Evolutionary conservation across 1,140 invertebrate genomes (phyloP).

Genomic region (Drosophila navojoa): DNA sequence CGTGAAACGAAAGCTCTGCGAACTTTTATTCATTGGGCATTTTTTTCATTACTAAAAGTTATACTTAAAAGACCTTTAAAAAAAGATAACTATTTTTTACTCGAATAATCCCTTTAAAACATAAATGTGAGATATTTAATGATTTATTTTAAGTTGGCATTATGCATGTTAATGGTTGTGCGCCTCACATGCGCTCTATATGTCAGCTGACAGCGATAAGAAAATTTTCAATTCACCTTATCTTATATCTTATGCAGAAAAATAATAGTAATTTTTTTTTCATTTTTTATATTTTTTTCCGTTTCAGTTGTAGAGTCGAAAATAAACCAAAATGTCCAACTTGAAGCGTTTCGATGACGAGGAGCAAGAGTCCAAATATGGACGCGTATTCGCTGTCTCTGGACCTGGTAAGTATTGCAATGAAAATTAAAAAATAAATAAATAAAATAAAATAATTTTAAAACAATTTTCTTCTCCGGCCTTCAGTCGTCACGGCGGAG

Average conservation of each 20-base stretch:
- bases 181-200: conserved; percentile 15
- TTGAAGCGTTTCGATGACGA: conserved; percentile 92
- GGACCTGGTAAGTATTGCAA: conserved; percentile 92
- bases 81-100: neutral
- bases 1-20: conserved; percentile 75
- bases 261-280: conserved; percentile 6
- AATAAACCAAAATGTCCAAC: conserved; percentile 85
- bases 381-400: conserved; percentile 98
- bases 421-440: neutral
- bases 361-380: conserved; percentile 94
- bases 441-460: neutral
- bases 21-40: conserved; percentile 49
- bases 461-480: neutral
- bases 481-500: conserved; percentile 97
- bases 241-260: conserved; percentile 12
- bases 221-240: conserved; percentile 20
- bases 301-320: conserved; percentile 59
- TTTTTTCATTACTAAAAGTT: conserved; percentile 42
- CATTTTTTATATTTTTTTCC: neutral
- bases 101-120: conserved; percentile 4
- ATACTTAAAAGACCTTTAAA: conserved; percentile 8
- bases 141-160: neutral
- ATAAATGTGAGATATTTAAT: neutral
- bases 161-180: neutral
- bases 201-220: conserved; percentile 52